Evolutionary conservation across 1,140 invertebrate species (phyloP).

Genomic region (Penaeus indicus): DNA sequence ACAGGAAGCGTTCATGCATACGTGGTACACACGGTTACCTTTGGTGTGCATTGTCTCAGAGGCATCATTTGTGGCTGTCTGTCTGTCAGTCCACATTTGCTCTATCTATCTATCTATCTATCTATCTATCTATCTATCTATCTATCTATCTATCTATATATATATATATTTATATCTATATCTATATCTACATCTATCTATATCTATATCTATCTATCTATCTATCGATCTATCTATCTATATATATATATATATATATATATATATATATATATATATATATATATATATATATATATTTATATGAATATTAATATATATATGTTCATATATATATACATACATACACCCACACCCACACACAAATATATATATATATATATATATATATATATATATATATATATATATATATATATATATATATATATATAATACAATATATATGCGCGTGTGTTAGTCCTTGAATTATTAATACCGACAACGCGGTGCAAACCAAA

Average conservation of each 20-base stretch:
- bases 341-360: not conserved
- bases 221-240: not conserved
- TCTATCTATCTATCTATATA: not conserved
- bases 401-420: not conserved
- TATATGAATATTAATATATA: not conserved
- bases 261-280: not conserved
- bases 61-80: not conserved
- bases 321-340: not conserved
- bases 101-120: not conserved
- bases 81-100: not conserved
- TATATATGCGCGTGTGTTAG: not conserved
- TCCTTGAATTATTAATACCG: not conserved
- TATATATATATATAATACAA: not conserved
- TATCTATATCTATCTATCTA: not conserved
- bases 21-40: too few relatives aligned
- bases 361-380: not conserved
- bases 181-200: not conserved
- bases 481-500: not conserved
- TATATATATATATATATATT: not conserved
- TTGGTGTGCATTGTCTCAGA: too few relatives aligned
- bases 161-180: not conserved
- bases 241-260: conserved; percentile 6
- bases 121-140: not conserved
- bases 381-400: not conserved
- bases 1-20: too few relatives aligned